Evolutionary conservation across 2,797 vertebrate species (phyloP), one percentile per base, ranked within the genome.

Genomic region (Syndactyla subalaris): DNA sequence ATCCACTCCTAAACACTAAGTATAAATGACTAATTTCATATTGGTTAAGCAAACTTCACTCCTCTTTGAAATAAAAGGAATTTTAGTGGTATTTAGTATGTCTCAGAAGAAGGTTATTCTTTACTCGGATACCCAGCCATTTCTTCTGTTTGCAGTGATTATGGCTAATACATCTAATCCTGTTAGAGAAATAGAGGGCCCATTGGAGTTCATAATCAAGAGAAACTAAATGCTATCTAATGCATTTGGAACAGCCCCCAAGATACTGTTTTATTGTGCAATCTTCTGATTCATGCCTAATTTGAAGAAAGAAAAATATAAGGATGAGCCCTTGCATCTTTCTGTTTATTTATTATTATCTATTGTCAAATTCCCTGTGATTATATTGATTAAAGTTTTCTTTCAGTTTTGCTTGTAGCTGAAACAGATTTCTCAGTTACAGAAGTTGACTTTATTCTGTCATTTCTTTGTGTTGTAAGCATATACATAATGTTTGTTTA

Each of bases 371-470:
- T 83, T 95, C n/a, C 18, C 68, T 70, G 61, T 80, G 84, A 89
- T 88, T 93, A 21, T 62, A 83, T 80, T 68, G 75, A 89, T 92
- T 86, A 73, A 91, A 86, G 39, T 67, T 88, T 78, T 81, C 62
- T 73, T 92, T 87, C 36, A 21, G 23, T 87, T 89, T 91, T 92
- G 18, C 61, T 68, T 89, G 41, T 71, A 74, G 61, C 57, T 91
- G 65, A 81, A 84, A 54, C 22, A 34, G 32, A 68, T 85, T 92
- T 87, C 88, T 87, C 75, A 51, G 9, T 92, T 91, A 46, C 24
- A 68, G 46, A 80, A 36, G 29, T 30, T 85, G 81, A 89, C 39
- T 96, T 94, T 48, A 89, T 89, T 91, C 89, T 95, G 78, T 80
- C 43, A 59, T 91, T 96, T 96, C 26, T 66, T 54, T 65, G 18